Conservation (phyloP, 2,888 invertebrate species). For the Automeris io region DNA sequence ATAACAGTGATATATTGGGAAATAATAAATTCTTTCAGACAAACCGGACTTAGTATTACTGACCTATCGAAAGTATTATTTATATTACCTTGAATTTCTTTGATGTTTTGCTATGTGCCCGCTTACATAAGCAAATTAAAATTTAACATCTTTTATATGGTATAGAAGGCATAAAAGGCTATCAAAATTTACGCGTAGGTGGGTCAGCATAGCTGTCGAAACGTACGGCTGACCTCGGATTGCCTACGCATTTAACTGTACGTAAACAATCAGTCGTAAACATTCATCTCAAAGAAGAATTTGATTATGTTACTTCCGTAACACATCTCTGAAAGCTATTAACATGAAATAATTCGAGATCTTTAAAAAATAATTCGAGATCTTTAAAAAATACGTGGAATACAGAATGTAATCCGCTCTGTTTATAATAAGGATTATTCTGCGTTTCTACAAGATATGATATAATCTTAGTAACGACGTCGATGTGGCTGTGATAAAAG, state of each 20-base stretch:
- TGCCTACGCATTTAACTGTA: slow-evolving; percentile 66
- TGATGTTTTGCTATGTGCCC: too few relatives aligned
- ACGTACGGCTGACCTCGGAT: slow-evolving; percentile 38
- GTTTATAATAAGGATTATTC: not conserved
- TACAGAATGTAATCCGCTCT: not conserved
- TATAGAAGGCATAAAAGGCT: slow-evolving; percentile 16
- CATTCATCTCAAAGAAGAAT: slow-evolving; percentile 5
- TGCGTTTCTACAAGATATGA: slow-evolving; percentile 7
- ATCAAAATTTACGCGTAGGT: slow-evolving; percentile 24
- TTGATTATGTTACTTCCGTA: not conserved
- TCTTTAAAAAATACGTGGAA: not conserved
- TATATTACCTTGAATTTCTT: too few relatives aligned
- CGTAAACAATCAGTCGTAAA: slow-evolving; percentile 10
- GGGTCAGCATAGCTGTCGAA: slow-evolving; percentile 33
- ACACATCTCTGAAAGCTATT: not conserved
- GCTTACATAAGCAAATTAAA: too few relatives aligned
- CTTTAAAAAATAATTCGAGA: not conserved
- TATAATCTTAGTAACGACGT: slow-evolving; percentile 10
- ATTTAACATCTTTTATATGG: slow-evolving; percentile 8
- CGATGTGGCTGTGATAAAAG: slow-evolving; percentile 22
- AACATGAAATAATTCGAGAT: not conserved
- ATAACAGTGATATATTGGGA: too few relatives aligned
- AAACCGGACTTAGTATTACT: too few relatives aligned
- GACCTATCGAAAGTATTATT: too few relatives aligned
- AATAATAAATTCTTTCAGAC: too few relatives aligned